These are phyloP conservation scores for Papilio polytes DNA, from an alignment of 1,140 invertebrate genomes.

Conservation along the genomic window DNA sequence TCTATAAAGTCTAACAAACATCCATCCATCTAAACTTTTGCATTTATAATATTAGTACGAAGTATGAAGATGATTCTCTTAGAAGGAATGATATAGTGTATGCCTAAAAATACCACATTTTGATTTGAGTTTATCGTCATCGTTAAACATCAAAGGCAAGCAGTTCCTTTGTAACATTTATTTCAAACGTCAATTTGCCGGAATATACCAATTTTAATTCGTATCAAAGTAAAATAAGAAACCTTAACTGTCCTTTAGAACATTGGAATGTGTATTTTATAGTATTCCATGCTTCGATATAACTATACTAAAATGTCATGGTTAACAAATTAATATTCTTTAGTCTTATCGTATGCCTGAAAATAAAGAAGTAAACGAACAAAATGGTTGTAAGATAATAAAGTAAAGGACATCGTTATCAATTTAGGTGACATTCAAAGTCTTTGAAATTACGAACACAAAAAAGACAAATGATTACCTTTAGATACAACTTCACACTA, in stretches of 20 bases:
- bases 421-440: constrained; percentile 2
- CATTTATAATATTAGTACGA: no score
- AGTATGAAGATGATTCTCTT: no score
- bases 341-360: constrained; percentile 1
- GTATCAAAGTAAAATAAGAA: neutral
- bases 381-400: neutral
- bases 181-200: no score
- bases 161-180: neutral
- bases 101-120: neutral
- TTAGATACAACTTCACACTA: no score
- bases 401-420: constrained; percentile 22
- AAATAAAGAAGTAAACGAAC: constrained; percentile 15
- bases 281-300: neutral
- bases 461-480: neutral
- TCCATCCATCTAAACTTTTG: no score
- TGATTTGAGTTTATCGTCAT: neutral
- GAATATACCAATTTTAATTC: no score
- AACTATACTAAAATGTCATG: neutral
- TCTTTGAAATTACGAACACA: neutral
- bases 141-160: constrained; percentile 4
- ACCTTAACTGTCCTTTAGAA: neutral
- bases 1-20: no score
- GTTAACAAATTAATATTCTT: constrained; percentile 8
- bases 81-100: neutral
- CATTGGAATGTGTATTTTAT: neutral